Evolutionary conservation across 2,888 invertebrate species (phyloP).

Genomic region (Drosophila mimetica): DNA sequence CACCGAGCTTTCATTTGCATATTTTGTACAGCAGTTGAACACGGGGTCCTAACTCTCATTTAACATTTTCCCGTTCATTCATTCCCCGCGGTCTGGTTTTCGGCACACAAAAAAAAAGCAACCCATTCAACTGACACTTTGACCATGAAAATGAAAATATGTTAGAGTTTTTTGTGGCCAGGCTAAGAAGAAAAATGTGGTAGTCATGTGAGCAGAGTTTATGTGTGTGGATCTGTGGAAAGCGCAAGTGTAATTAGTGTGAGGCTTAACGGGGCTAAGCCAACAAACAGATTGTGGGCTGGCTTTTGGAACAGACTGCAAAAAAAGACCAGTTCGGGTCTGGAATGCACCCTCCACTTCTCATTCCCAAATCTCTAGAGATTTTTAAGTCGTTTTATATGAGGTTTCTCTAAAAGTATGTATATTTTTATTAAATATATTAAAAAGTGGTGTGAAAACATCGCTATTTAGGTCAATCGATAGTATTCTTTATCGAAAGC

Average conservation of each 20-base stretch:
- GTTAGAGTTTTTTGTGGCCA: conserved; percentile 51
- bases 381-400: neutral
- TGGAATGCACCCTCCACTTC: conserved; percentile 1
- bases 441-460: too few relatives aligned
- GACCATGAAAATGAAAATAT: conserved; percentile 75
- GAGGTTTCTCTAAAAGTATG: neutral
- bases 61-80: conserved; percentile 7
- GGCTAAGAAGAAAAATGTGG: conserved; percentile 68
- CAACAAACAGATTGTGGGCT: conserved; percentile 60
- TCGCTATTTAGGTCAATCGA: too few relatives aligned
- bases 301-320: conserved; percentile 22
- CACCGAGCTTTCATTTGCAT: conserved; percentile 58
- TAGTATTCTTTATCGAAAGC: too few relatives aligned
- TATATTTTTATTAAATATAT: neutral
- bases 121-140: conserved; percentile 51
- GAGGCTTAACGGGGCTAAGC: conserved; percentile 73
- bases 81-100: conserved; percentile 6
- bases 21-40: conserved; percentile 45
- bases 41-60: conserved; percentile 14
- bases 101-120: neutral
- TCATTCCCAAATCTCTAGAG: neutral
- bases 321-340: conserved; percentile 27
- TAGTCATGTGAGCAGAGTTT: conserved; percentile 11
- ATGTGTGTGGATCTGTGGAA: conserved; percentile 63
- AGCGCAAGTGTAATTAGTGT: conserved; percentile 77